Percentiles rank a stretch among this genome's conserved stretches.
Evolutionary conservation across 2,797 vertebrate species (phyloP).

Genomic region (Oophaga sylvatica): DNA sequence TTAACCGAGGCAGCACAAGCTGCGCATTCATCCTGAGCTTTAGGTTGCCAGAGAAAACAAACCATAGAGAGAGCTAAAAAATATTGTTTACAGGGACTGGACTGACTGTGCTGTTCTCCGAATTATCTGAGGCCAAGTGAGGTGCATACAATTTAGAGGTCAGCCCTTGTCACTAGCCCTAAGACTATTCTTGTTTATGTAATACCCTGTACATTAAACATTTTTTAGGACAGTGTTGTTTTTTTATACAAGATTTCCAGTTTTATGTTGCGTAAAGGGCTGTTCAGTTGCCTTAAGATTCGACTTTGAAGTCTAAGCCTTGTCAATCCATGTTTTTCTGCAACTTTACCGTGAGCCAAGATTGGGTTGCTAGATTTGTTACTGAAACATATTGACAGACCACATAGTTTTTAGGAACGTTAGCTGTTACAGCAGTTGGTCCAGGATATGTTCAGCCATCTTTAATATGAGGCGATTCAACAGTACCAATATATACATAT

Average conservation of each 20-base stretch:
- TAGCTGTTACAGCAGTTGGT: background rate
- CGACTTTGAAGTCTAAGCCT: background rate
- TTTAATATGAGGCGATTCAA: background rate
- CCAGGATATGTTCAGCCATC: background rate
- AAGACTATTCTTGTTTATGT: slow-evolving; percentile 15
- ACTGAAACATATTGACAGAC: background rate
- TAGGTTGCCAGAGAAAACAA: slow-evolving; percentile 59
- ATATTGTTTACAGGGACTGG: slow-evolving; percentile 54
- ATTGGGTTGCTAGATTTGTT: background rate
- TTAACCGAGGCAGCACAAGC: slow-evolving; percentile 57
- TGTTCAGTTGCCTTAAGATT: background rate
- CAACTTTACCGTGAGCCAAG: background rate
- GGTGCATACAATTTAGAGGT: slow-evolving; percentile 48
- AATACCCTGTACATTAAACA: background rate
- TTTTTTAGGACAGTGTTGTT: background rate
- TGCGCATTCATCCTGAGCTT: slow-evolving; percentile 55
- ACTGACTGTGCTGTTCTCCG: slow-evolving; percentile 58
- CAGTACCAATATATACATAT: background rate
- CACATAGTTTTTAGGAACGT: background rate
- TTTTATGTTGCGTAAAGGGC: background rate
- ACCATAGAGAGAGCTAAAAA: slow-evolving; percentile 53
- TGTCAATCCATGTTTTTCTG: background rate
- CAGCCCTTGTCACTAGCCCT: slow-evolving; percentile 33
- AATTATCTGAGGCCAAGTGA: slow-evolving; percentile 38
- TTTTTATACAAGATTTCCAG: background rate